These are phyloP conservation scores for Salminus brasiliensis DNA, from an alignment of 2,113 vertebrate genomes.

Conservation along the genomic window DNA sequence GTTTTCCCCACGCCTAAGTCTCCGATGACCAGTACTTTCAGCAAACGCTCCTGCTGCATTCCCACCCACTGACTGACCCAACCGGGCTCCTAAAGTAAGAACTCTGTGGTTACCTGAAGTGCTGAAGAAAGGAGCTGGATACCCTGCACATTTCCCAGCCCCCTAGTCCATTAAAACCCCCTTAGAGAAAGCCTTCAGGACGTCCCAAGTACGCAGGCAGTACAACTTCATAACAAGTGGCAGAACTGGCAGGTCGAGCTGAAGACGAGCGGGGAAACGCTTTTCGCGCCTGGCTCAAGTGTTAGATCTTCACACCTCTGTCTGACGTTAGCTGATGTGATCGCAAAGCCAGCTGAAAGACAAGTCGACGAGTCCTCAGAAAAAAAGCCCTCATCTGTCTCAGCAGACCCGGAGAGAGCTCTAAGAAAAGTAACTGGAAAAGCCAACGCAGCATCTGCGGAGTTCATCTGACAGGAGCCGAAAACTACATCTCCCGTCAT, in stretches of 20 bases:
- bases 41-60: conserved; percentile 75
- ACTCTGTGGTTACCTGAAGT: background rate
- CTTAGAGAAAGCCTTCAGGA: background rate
- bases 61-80: background rate
- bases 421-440: background rate
- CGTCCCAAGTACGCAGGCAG: background rate
- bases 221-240: background rate
- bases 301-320: background rate
- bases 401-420: background rate
- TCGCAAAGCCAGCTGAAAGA: background rate
- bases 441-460: background rate
- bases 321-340: background rate
- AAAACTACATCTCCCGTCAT: conserved; percentile 42
- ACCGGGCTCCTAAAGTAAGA: background rate
- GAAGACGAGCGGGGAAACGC: background rate
- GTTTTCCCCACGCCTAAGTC: conserved; percentile 81
- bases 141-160: background rate
- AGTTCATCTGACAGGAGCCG: background rate
- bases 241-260: background rate
- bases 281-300: background rate
- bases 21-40: conserved; percentile 80
- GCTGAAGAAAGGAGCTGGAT: background rate
- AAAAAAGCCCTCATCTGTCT: too few species aligned
- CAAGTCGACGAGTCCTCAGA: background rate
- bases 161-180: background rate